Evolutionary conservation across 2,113 vertebrate species (phyloP).

Genomic region (Engraulis encrasicolus): DNA sequence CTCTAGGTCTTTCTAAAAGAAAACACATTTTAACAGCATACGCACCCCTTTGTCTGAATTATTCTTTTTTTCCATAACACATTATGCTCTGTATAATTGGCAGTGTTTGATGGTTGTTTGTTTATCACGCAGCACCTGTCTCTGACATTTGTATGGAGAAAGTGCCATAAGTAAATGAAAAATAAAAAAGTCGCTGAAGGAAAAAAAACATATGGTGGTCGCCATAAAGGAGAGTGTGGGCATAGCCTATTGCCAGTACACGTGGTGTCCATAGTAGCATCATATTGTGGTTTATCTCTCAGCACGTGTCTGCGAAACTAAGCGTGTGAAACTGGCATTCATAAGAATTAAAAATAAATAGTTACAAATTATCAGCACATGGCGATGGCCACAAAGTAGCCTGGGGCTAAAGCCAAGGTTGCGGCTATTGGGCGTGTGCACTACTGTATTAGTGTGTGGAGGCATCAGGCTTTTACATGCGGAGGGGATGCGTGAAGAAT

Average conservation of each 20-base stretch:
- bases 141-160: not conserved
- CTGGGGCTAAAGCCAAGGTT: no score
- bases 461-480: conserved; percentile 34
- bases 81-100: not conserved
- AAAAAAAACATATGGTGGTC: no score
- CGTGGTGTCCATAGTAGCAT: no score
- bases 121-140: not conserved
- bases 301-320: no score
- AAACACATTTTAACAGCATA: conserved; percentile 18
- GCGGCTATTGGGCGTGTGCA: not conserved
- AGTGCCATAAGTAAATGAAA: not conserved
- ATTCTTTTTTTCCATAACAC: conserved; percentile 31
- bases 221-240: no score
- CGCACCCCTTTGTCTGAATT: not conserved
- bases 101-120: not conserved
- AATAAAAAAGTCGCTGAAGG: no score
- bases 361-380: no score
- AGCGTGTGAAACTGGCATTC: no score
- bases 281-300: no score
- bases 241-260: no score
- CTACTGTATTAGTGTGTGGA: not conserved
- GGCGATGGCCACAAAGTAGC: no score
- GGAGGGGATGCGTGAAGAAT: conserved; percentile 56
- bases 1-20: not conserved
- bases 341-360: no score